A percentile compares a stretch with the other conserved stretches of the same genome.
Evolutionary conservation across 2,113 vertebrate species (phyloP).

Genomic region (Bombycilla garrulus): DNA sequence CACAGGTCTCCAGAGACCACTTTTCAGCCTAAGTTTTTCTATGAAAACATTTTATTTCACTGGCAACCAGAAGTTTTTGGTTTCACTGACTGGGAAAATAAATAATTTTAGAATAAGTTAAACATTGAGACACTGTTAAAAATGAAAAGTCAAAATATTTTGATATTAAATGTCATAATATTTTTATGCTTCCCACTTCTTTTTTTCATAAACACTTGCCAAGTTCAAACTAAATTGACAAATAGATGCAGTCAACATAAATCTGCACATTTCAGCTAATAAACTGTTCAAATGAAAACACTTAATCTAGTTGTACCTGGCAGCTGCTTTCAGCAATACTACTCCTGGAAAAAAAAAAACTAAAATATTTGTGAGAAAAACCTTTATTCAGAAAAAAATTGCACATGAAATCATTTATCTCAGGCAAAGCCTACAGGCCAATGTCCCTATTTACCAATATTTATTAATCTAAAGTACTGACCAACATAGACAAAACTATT

Average conservation of each 20-base stretch:
- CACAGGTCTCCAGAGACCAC: neutral
- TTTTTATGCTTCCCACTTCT: constrained; percentile 3
- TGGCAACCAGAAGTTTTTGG: neutral
- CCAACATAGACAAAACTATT: neutral
- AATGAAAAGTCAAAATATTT: constrained; percentile 19
- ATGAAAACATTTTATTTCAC: neutral
- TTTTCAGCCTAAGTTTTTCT: neutral
- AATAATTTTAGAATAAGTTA: neutral
- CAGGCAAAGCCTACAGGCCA: neutral
- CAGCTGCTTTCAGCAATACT: neutral
- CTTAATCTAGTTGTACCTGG: neutral
- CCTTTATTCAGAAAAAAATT: neutral
- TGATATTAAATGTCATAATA: neutral
- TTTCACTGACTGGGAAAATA: neutral
- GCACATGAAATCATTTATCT: neutral
- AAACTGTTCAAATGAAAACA: constrained; percentile 21
- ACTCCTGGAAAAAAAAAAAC: neutral
- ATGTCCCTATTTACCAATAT: neutral
- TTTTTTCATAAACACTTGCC: neutral
- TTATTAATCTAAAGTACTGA: neutral
- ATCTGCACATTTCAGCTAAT: neutral
- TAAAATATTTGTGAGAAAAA: neutral
- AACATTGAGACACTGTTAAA: neutral
- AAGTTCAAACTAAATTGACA: constrained; percentile 14
- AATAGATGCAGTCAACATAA: neutral